Conservation (phyloP, 2,888 invertebrate species). For the Morpho helenor region DNA sequence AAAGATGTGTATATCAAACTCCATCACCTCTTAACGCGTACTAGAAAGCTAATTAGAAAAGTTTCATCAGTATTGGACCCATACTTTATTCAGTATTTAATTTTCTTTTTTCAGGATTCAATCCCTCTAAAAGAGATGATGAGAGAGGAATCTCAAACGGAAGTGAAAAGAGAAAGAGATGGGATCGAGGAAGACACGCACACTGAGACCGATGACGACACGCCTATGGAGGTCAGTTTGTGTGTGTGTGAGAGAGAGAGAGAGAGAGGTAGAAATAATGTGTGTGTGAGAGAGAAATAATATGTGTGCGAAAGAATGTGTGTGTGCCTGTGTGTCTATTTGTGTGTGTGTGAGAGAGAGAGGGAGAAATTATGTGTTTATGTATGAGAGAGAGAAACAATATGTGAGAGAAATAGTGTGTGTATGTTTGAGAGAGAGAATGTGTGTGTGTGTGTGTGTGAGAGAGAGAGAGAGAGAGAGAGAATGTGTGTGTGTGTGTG, state of each 20-base stretch:
- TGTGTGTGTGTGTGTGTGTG: neutral
- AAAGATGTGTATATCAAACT: too few relatives aligned
- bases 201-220: conserved; percentile 77
- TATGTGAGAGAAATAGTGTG: too few relatives aligned
- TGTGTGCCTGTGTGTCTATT: neutral
- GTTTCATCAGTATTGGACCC: neutral
- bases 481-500: too few relatives aligned
- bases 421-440: too few relatives aligned
- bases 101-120: conserved; percentile 45
- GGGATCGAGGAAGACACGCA: conserved; percentile 48
- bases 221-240: conserved; percentile 74
- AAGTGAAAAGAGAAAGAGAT: conserved; percentile 31
- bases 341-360: too few relatives aligned
- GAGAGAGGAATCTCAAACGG: conserved; percentile 35
- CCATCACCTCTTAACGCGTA: too few relatives aligned
- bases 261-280: too few relatives aligned
- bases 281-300: too few relatives aligned
- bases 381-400: too few relatives aligned
- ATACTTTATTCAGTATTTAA: neutral
- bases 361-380: too few relatives aligned
- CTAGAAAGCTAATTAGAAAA: neutral
- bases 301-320: too few relatives aligned
- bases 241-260: neutral
- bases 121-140: conserved; percentile 61
- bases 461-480: too few relatives aligned